These are phyloP conservation scores for Corythaeola cristata DNA, from an alignment of 2,113 vertebrate genomes.

Conservation along the genomic window DNA sequence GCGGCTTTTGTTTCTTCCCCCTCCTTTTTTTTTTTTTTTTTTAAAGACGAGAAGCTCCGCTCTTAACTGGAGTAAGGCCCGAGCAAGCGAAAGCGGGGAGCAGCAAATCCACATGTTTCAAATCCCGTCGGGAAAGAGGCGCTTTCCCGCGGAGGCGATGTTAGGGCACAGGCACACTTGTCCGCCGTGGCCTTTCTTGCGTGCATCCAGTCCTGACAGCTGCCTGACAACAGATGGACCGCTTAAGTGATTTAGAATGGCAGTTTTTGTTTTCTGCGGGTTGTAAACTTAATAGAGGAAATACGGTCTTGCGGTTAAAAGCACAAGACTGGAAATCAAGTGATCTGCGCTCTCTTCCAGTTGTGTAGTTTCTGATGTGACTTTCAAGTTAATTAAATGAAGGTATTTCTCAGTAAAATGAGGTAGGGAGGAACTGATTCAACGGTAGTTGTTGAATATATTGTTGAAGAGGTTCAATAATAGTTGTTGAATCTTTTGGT, in stretches of 20 bases:
- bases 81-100: background rate
- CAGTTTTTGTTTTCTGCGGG: background rate
- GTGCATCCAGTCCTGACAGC: background rate
- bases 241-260: background rate
- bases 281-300: conserved; percentile 49
- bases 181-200: background rate
- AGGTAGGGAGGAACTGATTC: background rate
- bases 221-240: background rate
- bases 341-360: conserved; percentile 1
- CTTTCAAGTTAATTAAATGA: background rate
- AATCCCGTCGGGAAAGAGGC: background rate
- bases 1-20: background rate
- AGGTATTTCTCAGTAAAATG: background rate
- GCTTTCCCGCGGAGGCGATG: background rate
- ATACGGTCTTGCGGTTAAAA: conserved; percentile 37
- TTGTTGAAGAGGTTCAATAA: background rate
- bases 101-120: background rate
- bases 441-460: background rate
- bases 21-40: too few relatives aligned
- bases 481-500: background rate
- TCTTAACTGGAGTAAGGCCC: background rate
- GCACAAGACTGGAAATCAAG: conserved; percentile 67
- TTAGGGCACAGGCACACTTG: background rate
- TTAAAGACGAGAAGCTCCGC: background rate
- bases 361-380: background rate